These are phyloP conservation scores for Tapirus terrestris DNA, from an alignment of 2,113 vertebrate genomes.

Conservation along the genomic window DNA sequence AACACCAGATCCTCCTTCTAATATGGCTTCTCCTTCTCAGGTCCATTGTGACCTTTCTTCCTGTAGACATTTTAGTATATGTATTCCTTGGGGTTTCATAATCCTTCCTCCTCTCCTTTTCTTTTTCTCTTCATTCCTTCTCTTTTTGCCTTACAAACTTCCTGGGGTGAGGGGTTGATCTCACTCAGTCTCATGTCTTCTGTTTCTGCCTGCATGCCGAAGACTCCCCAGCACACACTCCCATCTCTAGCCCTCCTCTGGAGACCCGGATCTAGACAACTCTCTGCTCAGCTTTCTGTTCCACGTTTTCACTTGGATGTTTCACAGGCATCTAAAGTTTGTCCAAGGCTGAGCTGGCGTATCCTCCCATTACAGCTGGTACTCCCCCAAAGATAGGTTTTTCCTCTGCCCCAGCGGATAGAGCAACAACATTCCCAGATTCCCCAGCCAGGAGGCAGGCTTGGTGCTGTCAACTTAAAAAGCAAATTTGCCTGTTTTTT, in stretches of 20 bases:
- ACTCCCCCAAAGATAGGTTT: accelerated
- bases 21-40: background rate
- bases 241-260: no score
- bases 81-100: background rate
- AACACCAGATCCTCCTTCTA: background rate
- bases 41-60: accelerated
- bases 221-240: accelerated
- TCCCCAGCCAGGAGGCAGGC: background rate
- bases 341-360: background rate
- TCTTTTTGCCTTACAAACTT: background rate
- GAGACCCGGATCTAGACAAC: no score
- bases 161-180: accelerated
- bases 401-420: background rate
- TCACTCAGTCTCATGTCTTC: background rate
- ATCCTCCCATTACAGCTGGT: background rate
- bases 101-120: background rate
- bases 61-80: accelerated
- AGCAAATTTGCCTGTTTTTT: no score
- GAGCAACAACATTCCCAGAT: background rate
- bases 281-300: background rate
- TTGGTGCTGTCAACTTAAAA: no score
- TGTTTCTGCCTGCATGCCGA: background rate
- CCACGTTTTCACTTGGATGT: accelerated
- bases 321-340: background rate
- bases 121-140: background rate